These are phyloP conservation scores for Parauchenoglanis ngamensis DNA, from an alignment of 2,797 vertebrate species.

Conservation along the genomic window DNA sequence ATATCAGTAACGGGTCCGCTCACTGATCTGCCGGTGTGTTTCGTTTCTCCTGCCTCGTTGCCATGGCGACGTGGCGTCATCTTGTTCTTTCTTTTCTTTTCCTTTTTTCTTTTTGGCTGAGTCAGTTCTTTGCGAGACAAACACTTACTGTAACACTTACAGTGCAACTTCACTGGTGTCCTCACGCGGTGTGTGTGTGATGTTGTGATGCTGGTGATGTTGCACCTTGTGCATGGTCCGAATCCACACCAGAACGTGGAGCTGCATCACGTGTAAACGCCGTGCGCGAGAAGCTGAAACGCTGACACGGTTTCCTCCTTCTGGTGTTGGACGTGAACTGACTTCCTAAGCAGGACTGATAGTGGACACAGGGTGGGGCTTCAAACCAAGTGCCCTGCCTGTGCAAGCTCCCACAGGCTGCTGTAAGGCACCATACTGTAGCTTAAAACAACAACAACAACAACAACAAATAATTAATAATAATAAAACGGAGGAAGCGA, in stretches of 20 bases:
- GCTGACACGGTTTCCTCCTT: slow-evolving; percentile 7
- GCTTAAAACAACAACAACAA: background rate
- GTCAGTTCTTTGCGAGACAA: slow-evolving; percentile 55
- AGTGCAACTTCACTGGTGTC: slow-evolving; percentile 2
- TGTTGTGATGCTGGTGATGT: background rate
- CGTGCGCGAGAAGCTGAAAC: slow-evolving; percentile 45
- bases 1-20: background rate
- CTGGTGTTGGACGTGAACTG: slow-evolving; percentile 19
- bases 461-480: background rate
- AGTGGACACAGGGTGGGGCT: slow-evolving; percentile 8
- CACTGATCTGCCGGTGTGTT: slow-evolving; percentile 38
- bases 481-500: background rate
- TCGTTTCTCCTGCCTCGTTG: slow-evolving; percentile 74
- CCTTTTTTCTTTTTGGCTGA: slow-evolving; percentile 59
- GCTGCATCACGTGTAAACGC: background rate
- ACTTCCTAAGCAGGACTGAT: slow-evolving; percentile 14
- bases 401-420: background rate
- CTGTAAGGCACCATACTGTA: background rate
- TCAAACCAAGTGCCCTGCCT: background rate
- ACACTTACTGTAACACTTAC: slow-evolving; percentile 18
- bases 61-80: slow-evolving; percentile 79
- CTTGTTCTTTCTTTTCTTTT: slow-evolving; percentile 43
- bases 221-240: background rate
- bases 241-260: background rate
- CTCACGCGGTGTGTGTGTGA: background rate